These are phyloP conservation scores for Agrotis clavis DNA, from an alignment of 2,888 invertebrate species.

Conservation along the genomic window DNA sequence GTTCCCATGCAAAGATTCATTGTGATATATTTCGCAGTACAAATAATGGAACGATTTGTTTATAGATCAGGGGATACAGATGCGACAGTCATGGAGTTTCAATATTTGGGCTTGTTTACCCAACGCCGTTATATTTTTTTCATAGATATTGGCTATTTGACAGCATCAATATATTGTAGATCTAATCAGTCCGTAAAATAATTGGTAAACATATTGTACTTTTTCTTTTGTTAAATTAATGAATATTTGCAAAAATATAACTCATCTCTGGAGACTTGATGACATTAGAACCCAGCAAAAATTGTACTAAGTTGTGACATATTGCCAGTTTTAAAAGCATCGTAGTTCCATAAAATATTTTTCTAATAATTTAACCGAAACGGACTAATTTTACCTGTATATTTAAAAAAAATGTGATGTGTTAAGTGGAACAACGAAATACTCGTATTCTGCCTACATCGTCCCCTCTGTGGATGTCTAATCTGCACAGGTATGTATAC, in stretches of 20 bases:
- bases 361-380: too few relatives aligned
- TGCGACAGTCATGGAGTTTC: neutral
- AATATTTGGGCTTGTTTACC: neutral
- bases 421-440: neutral
- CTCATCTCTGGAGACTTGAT: too few relatives aligned
- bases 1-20: constrained; percentile 74
- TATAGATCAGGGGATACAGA: constrained; percentile 35
- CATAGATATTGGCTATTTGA: neutral
- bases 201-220: too few relatives aligned
- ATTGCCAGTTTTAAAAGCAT: too few relatives aligned
- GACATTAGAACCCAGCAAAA: too few relatives aligned
- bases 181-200: too few relatives aligned
- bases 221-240: too few relatives aligned
- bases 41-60: constrained; percentile 48
- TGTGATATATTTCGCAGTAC: constrained; percentile 69
- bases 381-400: neutral
- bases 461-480: constrained; percentile 31
- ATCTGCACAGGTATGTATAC: constrained; percentile 61
- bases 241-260: too few relatives aligned
- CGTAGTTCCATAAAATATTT: too few relatives aligned
- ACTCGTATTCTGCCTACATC: constrained; percentile 25
- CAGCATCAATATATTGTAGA: too few relatives aligned
- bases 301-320: too few relatives aligned
- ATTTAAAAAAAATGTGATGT: too few relatives aligned
- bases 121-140: neutral